Evolutionary conservation across 2,888 invertebrate genomes (phyloP), one percentile per base, ranked within the genome.

Genomic region (Orthosia gothica): DNA sequence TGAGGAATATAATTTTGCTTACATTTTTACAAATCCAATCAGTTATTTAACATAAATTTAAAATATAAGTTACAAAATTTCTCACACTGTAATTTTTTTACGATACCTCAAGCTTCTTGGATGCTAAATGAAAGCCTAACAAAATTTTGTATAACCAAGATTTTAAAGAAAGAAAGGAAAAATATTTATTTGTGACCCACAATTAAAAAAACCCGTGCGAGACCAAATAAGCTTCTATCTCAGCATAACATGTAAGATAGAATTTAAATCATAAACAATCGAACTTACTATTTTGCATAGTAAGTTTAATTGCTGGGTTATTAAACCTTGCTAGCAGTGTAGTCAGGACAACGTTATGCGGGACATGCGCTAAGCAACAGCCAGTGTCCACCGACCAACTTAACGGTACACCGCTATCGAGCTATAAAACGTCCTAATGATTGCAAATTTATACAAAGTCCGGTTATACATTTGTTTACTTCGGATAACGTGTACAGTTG

Each of bases 401-500:
- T 88, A 88, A 81, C 87, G 85, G 86, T 81, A 87, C 67, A 72
- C 57, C 58, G 67, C 67, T 40, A 80, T 75, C 49, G 59, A 18
- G 58, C 71, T 67, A 79, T 83, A 79, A 82, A 82, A 70, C 74
- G 45, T 70, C 69, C 49, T 79, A 80, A 86, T 80, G 74, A 76
- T 85, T 86, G 88, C 87, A 88, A 87, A 88, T 77, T 84, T 81
- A 84, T 82, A 81, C 85, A 63, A 79, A 75, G 20, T 78, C 85
- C 79, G 74, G 83, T 82, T 84, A 54, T 59, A 83, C 12, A 80
- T 84, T 76, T 82, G 84, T 82, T 76, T 84, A 84, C 81, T 62
- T 75, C 61, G 57, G 16, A 70, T 67, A 69, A 61, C 67, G 70
- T 65, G 67, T 81, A 72, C 64, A 45, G 81, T 84, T 83, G 83